Evolutionary conservation across 2,888 invertebrate species (phyloP).

Genomic region (Brachyptera putata): DNA sequence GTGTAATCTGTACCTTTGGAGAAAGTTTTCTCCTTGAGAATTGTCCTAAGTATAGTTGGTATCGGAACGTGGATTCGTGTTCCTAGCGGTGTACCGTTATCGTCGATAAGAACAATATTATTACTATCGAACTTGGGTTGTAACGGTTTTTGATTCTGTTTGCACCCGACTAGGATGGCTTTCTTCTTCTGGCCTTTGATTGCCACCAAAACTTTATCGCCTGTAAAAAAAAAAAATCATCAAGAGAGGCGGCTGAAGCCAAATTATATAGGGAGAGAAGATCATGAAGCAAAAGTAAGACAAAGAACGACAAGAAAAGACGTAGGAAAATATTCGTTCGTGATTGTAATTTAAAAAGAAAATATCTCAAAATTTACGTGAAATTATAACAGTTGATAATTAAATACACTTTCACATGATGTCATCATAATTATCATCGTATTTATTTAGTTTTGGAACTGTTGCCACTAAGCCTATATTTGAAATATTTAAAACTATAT

Average conservation of each 20-base stretch:
- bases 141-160: constrained; percentile 72
- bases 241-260: background rate
- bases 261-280: background rate
- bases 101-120: constrained; percentile 93
- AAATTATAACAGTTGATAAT: no score
- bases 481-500: no score
- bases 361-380: no score
- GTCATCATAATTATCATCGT: no score
- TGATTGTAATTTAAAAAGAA: background rate
- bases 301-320: background rate
- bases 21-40: constrained; percentile 73
- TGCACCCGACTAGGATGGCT: constrained; percentile 84
- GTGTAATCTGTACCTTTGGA: constrained; percentile 87
- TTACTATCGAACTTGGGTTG: constrained; percentile 92
- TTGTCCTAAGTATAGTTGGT: constrained; percentile 80
- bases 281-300: background rate
- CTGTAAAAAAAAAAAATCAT: constrained; percentile 44
- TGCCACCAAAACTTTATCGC: constrained; percentile 87
- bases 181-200: constrained; percentile 94
- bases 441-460: no score
- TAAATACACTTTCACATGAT: no score
- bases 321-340: background rate
- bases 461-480: no score
- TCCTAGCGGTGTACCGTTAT: constrained; percentile 90
- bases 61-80: constrained; percentile 94